phyloP scores from a whole-genome alignment of 2,797 vertebrate species.

The Tarsius wallacei region DNA sequence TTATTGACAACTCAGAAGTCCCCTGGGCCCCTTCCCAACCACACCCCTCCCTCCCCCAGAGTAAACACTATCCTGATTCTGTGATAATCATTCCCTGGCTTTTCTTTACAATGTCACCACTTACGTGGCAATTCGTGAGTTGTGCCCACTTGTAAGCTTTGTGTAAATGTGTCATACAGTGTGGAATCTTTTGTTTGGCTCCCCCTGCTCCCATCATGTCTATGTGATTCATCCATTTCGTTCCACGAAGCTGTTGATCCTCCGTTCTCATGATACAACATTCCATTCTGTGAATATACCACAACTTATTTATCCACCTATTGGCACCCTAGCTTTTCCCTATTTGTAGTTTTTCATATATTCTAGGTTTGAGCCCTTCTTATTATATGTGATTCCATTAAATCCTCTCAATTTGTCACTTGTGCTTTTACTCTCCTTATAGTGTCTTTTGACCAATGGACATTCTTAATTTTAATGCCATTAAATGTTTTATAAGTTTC shows the following conservation, averaged over 20 bases:
- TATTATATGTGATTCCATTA: slow-evolving; percentile 38
- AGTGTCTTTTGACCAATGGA: slow-evolving; percentile 28
- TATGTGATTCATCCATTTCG: background rate
- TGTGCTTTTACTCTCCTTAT: slow-evolving; percentile 61
- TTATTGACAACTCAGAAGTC: background rate
- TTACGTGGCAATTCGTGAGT: background rate
- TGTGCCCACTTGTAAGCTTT: slow-evolving; percentile 25
- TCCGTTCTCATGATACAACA: slow-evolving; percentile 33
- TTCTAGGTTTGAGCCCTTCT: slow-evolving; percentile 43
- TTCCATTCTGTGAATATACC: slow-evolving; percentile 11
- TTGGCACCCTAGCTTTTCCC: background rate
- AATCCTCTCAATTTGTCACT: slow-evolving; percentile 52
- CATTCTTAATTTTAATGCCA: slow-evolving; percentile 61
- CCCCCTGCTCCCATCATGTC: background rate
- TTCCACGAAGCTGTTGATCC: background rate
- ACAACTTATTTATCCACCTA: slow-evolving; percentile 36
- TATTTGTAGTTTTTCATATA: slow-evolving; percentile 53
- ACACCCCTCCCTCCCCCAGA: background rate
- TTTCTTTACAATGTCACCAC: slow-evolving; percentile 59
- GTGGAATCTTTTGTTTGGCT: slow-evolving; percentile 19
- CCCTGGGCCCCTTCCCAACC: background rate
- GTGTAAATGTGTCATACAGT: background rate
- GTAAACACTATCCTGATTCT: slow-evolving; percentile 26
- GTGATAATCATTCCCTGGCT: background rate
- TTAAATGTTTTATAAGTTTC: slow-evolving; percentile 41